These are phyloP conservation scores for Chelonus formosanus DNA, from an alignment of 2,888 invertebrate species.

Conservation along the genomic window DNA sequence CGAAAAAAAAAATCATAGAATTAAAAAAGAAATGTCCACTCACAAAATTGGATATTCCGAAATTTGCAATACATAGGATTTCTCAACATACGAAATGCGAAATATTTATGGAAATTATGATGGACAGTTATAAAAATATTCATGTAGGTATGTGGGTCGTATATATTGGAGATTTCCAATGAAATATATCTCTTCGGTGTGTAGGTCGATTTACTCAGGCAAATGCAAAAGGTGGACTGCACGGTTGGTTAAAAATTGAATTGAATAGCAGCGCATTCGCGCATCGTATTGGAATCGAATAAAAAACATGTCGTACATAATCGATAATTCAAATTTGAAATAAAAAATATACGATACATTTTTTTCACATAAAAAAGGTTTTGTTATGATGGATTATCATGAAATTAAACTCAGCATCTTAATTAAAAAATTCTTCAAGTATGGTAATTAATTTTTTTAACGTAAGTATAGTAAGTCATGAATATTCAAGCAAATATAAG, in stretches of 20 bases:
- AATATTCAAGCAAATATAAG: too few relatives aligned
- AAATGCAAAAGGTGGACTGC: slow-evolving; percentile 48
- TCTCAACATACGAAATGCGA: slow-evolving; percentile 5
- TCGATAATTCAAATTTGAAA: slow-evolving; percentile 41
- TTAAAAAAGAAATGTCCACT: too few relatives aligned
- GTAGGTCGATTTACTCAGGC: slow-evolving; percentile 43
- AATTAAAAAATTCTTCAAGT: too few relatives aligned
- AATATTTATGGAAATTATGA: slow-evolving; percentile 14
- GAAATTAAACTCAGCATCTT: too few relatives aligned
- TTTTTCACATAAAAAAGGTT: not conserved
- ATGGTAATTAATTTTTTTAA: too few relatives aligned
- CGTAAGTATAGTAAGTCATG: too few relatives aligned
- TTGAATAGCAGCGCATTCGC: slow-evolving; percentile 51
- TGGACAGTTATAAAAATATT: slow-evolving; percentile 16
- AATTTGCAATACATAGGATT: slow-evolving; percentile 6
- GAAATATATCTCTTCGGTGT: slow-evolving; percentile 48
- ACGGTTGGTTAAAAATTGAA: slow-evolving; percentile 58
- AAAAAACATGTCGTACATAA: slow-evolving; percentile 44
- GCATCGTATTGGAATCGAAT: slow-evolving; percentile 54
- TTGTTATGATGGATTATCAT: too few relatives aligned
- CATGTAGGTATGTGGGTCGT: slow-evolving; percentile 33
- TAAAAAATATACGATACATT: not conserved
- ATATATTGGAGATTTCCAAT: slow-evolving; percentile 43
- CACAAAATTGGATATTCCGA: slow-evolving; percentile 11
- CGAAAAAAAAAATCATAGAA: not conserved